These are phyloP conservation scores for Linepithema humile DNA, from an alignment of 1,140 invertebrate species.

Conservation along the genomic window DNA sequence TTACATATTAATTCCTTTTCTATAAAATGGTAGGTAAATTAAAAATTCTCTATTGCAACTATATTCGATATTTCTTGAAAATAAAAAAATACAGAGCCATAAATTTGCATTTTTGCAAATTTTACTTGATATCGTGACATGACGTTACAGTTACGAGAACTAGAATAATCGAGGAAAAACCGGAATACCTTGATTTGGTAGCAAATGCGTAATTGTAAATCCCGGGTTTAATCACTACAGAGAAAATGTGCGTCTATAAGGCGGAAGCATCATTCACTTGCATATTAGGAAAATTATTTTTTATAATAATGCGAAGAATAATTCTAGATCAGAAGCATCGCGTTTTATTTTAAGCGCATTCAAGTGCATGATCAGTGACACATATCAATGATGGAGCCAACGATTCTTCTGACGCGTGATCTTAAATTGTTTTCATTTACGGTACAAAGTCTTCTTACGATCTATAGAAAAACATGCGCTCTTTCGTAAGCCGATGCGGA, in stretches of 20 bases:
- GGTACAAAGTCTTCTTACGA: slow-evolving; percentile 25
- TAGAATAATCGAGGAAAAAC: background rate
- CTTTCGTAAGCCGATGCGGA: slow-evolving; percentile 2
- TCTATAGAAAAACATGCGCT: background rate
- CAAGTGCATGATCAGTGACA: background rate
- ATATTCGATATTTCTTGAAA: background rate
- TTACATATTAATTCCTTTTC: too few species aligned
- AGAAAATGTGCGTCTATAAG: background rate
- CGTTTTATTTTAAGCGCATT: background rate
- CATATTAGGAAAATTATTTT: background rate
- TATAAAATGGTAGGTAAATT: too few species aligned
- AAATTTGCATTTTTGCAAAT: too few species aligned
- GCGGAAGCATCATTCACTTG: background rate
- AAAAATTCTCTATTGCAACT: background rate
- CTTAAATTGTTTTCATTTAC: slow-evolving; percentile 28
- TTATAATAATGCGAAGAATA: background rate
- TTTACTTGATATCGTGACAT: too few species aligned
- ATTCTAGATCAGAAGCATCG: background rate
- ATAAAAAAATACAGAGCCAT: too few species aligned
- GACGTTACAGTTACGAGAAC: background rate
- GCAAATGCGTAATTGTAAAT: slow-evolving; percentile 18
- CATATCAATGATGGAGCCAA: slow-evolving; percentile 10
- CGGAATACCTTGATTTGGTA: background rate
- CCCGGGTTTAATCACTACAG: background rate
- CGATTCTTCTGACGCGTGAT: slow-evolving; percentile 13